Conservation (phyloP, 92 coral and sea anemone species). For the Micromussa lordhowensis region DNA sequence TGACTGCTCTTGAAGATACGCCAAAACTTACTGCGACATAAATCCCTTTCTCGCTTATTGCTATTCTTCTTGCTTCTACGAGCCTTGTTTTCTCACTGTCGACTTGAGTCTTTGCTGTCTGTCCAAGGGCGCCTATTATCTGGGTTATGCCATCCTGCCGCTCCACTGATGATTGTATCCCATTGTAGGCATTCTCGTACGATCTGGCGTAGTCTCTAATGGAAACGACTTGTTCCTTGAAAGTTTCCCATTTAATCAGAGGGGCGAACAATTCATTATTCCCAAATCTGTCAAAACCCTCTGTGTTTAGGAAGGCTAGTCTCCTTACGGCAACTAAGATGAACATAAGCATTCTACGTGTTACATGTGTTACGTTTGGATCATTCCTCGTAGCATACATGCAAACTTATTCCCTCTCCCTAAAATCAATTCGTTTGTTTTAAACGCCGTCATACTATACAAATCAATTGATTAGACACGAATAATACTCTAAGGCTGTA, state of each 20-base stretch:
- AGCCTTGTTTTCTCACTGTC: slow-evolving; percentile 9
- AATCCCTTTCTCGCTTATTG: not conserved
- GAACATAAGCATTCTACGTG: not conserved
- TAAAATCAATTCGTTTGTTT: too few species aligned
- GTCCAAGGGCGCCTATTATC: not conserved
- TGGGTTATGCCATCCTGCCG: not conserved
- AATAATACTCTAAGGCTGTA: too few species aligned
- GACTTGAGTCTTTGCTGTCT: not conserved
- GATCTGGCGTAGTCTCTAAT: slow-evolving; percentile 1
- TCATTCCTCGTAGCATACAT: not conserved
- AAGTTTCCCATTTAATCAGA: slow-evolving; percentile 4
- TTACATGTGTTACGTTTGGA: not conserved
- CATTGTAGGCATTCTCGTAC: slow-evolving; percentile 29
- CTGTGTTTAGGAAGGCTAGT: slow-evolving; percentile 7
- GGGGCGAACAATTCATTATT: not conserved
- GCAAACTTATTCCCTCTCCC: not conserved
- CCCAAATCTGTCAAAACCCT: slow-evolving; percentile 1
- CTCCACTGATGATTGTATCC: not conserved
- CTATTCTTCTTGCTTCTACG: slow-evolving; percentile 13
- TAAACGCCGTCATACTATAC: too few species aligned
- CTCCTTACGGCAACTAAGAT: slow-evolving; percentile 8
- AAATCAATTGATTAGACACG: too few species aligned
- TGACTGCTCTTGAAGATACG: not conserved
- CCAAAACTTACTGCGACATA: slow-evolving; percentile 1
- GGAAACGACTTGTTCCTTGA: not conserved